Evolutionary conservation across 2,113 vertebrate species (phyloP).

Genomic region (Pachycephala philippinensis): DNA sequence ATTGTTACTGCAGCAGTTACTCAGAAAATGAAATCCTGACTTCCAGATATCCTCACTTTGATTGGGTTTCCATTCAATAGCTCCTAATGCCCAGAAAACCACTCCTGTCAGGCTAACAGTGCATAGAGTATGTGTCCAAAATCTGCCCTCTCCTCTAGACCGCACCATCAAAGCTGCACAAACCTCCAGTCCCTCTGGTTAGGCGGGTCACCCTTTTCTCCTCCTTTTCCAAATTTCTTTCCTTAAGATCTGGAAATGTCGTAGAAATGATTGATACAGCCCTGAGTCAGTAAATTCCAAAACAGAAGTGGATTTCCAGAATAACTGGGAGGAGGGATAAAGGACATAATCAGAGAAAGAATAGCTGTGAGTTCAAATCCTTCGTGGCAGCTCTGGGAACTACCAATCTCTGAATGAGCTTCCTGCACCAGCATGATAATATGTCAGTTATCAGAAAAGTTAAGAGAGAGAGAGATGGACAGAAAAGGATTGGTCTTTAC

Average conservation of each 20-base stretch:
- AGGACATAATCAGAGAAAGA: background rate
- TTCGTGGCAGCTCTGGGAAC: background rate
- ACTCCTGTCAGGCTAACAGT: background rate
- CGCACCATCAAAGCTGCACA: background rate
- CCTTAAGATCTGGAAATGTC: background rate
- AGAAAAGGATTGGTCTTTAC: background rate
- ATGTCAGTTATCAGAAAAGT: background rate
- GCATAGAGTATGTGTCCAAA: background rate
- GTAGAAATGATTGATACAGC: background rate
- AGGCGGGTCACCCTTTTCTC: accelerated
- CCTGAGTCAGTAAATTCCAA: background rate
- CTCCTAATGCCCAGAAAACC: background rate
- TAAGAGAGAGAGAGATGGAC: too few relatives aligned
- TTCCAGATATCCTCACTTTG: background rate
- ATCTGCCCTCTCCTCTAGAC: background rate
- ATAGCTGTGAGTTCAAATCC: background rate
- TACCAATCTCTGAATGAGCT: background rate
- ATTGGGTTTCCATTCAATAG: background rate
- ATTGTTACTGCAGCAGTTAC: background rate
- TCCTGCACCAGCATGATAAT: background rate
- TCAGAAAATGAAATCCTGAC: background rate
- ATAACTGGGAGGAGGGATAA: background rate
- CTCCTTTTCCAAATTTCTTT: background rate
- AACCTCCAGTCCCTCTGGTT: background rate
- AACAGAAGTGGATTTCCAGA: background rate